phyloP scores from a whole-genome alignment of 2,888 invertebrate species.

The Macrophya annulata region DNA sequence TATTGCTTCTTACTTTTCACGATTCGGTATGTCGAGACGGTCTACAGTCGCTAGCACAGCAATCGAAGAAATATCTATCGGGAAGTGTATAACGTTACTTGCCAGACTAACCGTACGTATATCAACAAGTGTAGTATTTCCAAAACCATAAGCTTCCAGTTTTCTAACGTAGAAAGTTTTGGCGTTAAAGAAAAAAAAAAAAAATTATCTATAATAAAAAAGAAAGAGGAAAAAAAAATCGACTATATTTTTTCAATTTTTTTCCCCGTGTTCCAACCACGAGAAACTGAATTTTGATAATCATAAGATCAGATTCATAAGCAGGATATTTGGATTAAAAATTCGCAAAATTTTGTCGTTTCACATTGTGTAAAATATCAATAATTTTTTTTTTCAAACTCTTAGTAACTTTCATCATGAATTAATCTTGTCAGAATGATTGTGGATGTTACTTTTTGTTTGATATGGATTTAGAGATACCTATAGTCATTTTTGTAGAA shows the following conservation, averaged over 20 bases:
- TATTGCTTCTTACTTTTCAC: conserved; percentile 7
- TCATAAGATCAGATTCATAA: no score
- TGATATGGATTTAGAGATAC: no score
- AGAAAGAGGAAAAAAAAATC: neutral
- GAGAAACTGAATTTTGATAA: no score
- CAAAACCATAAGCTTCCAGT: neutral
- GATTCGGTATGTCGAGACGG: conserved; percentile 32
- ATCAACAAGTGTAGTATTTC: neutral
- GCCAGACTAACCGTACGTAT: no score
- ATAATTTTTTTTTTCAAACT: no score
- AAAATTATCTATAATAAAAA: neutral
- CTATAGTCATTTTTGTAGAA: neutral
- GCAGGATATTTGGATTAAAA: no score
- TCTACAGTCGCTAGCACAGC: neutral
- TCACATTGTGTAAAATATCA: no score
- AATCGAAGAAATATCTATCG: conserved; percentile 18
- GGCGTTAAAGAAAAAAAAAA: neutral
- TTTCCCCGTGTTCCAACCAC: neutral
- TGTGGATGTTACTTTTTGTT: no score
- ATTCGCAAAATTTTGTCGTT: no score
- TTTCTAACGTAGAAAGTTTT: neutral
- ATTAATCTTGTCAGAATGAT: no score
- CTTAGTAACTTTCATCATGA: no score
- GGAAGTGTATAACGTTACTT: neutral
- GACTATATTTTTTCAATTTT: neutral